Conservation (phyloP, 1,140 invertebrate species). For the Eulimnadia texana region DNA sequence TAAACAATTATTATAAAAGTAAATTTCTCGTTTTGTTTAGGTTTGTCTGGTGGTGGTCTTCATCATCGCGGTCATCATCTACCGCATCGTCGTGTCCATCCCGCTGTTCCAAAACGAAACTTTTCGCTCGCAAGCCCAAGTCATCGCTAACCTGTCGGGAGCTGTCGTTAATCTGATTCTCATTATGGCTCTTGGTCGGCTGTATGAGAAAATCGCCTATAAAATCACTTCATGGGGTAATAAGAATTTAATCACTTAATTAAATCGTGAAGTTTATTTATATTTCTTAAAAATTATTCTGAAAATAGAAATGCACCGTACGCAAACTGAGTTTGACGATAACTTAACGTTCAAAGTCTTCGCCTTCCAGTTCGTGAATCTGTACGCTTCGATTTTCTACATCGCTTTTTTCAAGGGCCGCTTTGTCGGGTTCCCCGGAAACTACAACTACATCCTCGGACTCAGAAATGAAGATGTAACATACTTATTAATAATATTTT, state of each 20-base stretch:
- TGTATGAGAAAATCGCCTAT: conserved; percentile 47
- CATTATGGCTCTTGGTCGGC: conserved; percentile 42
- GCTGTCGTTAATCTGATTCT: conserved; percentile 55
- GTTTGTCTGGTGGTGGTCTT: conserved; percentile 54
- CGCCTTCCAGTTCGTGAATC: conserved; percentile 75
- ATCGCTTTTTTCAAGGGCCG: conserved; percentile 73
- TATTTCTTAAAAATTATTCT: conserved; percentile 23
- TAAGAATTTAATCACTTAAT: conserved; percentile 9
- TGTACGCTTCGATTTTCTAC: conserved; percentile 72
- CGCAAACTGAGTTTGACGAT: conserved; percentile 71
- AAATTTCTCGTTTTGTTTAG: no score
- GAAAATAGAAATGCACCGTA: conserved; percentile 56
- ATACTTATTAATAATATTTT: neutral
- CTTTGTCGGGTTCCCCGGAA: conserved; percentile 58
- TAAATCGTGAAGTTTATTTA: conserved; percentile 6
- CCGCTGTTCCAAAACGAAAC: conserved; percentile 43
- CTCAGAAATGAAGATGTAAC: conserved; percentile 53
- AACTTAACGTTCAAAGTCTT: conserved; percentile 72
- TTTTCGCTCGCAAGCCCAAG: conserved; percentile 40
- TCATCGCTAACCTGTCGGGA: conserved; percentile 49
- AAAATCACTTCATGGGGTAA: conserved; percentile 49
- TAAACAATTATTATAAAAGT: no score
- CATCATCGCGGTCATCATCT: conserved; percentile 58
- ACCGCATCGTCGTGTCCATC: conserved; percentile 48
- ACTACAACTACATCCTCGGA: conserved; percentile 54